Evolutionary conservation across 2,113 vertebrate genomes (phyloP).

Genomic region (Cyprinus carpio): DNA sequence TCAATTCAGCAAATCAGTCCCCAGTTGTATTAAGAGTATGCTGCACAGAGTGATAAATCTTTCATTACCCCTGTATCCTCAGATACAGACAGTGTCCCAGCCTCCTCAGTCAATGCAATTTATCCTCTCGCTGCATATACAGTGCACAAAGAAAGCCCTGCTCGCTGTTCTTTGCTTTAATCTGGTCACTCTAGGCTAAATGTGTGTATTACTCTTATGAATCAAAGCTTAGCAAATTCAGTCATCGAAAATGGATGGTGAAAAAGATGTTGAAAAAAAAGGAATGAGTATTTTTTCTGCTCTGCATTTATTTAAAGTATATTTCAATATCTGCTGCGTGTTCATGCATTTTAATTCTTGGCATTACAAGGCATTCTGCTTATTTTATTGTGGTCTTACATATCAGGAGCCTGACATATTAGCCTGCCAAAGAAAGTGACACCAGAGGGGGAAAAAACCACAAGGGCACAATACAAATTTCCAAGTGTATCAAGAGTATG

Average conservation of each 20-base stretch:
- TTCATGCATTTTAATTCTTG: constrained; percentile 79
- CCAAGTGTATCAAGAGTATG: constrained; percentile 94
- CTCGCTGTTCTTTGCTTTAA: constrained; percentile 59
- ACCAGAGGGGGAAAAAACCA: constrained; percentile 68
- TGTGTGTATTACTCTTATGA: constrained; percentile 76
- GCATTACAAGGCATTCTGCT: constrained; percentile 76
- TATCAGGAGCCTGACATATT: constrained; percentile 88
- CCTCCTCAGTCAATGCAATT: constrained; percentile 77
- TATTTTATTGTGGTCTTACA: constrained; percentile 84
- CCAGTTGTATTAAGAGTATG: constrained; percentile 82
- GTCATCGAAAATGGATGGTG: constrained; percentile 62
- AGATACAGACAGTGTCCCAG: constrained; percentile 71
- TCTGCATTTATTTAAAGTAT: constrained; percentile 71
- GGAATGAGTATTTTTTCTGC: constrained; percentile 71
- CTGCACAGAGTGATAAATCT: constrained; percentile 82
- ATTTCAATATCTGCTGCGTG: constrained; percentile 74
- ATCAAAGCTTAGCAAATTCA: constrained; percentile 73
- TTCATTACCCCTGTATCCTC: constrained; percentile 81
- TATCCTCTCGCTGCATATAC: constrained; percentile 67
- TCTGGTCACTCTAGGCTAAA: constrained; percentile 80
- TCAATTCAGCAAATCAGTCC: constrained; percentile 76
- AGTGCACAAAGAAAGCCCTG: constrained; percentile 76
- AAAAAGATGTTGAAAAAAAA: constrained; percentile 67
- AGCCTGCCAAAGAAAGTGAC: constrained; percentile 83
- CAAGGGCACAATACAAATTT: constrained; percentile 95